Evolutionary conservation across 2,888 invertebrate species (phyloP).

Genomic region (Hanleya hanleyi): DNA sequence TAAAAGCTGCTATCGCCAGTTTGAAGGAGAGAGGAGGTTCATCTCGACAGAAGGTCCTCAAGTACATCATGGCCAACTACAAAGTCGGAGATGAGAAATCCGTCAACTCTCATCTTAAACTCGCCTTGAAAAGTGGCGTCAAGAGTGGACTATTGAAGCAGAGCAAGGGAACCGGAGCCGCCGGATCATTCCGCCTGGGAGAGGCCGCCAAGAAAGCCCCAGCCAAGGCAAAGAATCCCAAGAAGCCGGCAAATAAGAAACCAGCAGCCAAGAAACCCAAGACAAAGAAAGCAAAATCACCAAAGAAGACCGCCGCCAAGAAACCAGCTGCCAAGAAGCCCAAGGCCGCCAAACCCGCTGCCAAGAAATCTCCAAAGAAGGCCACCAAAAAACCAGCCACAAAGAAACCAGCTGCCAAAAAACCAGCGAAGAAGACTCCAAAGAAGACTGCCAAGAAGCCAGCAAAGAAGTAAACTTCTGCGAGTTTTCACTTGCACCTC

Average conservation of each 20-base stretch:
- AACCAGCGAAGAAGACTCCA: slow-evolving; percentile 28
- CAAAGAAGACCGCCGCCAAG: slow-evolving; percentile 40
- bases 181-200: slow-evolving; percentile 62
- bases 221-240: slow-evolving; percentile 22
- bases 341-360: slow-evolving; percentile 14
- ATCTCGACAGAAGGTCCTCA: slow-evolving; percentile 74
- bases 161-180: slow-evolving; percentile 62
- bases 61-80: slow-evolving; percentile 73
- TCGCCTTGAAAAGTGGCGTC: slow-evolving; percentile 71
- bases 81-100: slow-evolving; percentile 71
- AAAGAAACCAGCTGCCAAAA: slow-evolving; percentile 30
- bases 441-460: slow-evolving; percentile 41
- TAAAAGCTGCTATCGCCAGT: slow-evolving; percentile 69
- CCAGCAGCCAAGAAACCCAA: slow-evolving; percentile 16
- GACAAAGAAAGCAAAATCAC: slow-evolving; percentile 21
- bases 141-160: slow-evolving; percentile 70
- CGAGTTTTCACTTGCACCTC: neutral
- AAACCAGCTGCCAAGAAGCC: slow-evolving; percentile 33
- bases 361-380: neutral
- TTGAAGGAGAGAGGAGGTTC: slow-evolving; percentile 74
- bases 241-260: slow-evolving; percentile 8
- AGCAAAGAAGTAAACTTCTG: neutral
- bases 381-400: slow-evolving; percentile 12
- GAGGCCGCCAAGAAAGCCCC: slow-evolving; percentile 30
- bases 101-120: slow-evolving; percentile 72